These are phyloP conservation scores for Vanessa cardui DNA, from an alignment of 2,888 invertebrate genomes.

Conservation along the genomic window DNA sequence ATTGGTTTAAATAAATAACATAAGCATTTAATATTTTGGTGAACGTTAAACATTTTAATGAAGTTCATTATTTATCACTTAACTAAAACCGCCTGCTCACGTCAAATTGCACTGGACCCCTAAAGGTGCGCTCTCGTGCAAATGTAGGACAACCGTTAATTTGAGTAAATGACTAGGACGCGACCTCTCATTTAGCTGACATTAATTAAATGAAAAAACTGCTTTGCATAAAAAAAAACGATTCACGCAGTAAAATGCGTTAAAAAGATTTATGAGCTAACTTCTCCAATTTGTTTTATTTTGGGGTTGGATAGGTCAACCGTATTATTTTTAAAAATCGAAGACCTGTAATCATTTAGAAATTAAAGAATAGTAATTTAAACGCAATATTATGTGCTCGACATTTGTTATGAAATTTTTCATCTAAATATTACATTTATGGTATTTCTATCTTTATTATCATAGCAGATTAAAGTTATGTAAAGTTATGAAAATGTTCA, in stretches of 20 bases:
- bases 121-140: constrained; percentile 20
- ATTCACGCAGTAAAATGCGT: constrained; percentile 2
- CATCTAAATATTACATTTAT: too few species aligned
- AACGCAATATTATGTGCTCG: too few species aligned
- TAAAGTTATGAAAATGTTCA: too few species aligned
- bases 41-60: too few species aligned
- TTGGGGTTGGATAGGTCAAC: background rate
- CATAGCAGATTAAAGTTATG: too few species aligned
- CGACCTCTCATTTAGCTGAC: constrained; percentile 30
- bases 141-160: constrained; percentile 39
- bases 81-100: background rate
- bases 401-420: too few species aligned
- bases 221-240: constrained; percentile 21
- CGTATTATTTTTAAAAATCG: too few species aligned
- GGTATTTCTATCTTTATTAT: too few species aligned
- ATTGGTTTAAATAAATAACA: too few species aligned
- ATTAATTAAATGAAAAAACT: constrained; percentile 41
- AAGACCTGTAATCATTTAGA: too few species aligned
- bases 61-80: background rate
- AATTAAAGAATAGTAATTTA: too few species aligned
- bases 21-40: too few species aligned
- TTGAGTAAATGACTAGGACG: constrained; percentile 33
- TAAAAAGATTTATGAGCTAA: constrained; percentile 1
- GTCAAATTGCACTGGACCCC: constrained; percentile 10
- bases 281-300: background rate